Base-by-base conservation (phyloP, 1,140 invertebrate species). In the Musca domestica region DNA sequence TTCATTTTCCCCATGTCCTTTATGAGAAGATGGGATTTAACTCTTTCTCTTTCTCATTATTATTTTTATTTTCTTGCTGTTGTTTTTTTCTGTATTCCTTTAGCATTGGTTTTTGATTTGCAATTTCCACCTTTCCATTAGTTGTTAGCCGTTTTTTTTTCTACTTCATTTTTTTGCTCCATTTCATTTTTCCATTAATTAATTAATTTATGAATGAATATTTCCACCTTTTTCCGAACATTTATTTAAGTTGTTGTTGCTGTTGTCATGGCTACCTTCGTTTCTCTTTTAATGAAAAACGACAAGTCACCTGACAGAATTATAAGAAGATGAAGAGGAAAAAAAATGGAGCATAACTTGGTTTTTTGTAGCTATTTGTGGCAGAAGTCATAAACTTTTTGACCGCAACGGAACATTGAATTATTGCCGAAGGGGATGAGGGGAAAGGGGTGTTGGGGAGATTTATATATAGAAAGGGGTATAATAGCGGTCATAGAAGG, bases 171-270 rank as follows among this genome's bases (percentile, higher is more conserved):
- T n/a, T n/a, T n/a, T n/a, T n/a, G n/a, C n/a, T n/a, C n/a, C n/a
- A n/a, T n/a, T n/a, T n/a, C n/a, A n/a, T n/a, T n/a, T n/a, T n/a
- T n/a, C n/a, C n/a, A n/a, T 56, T 56, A 56, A 56, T 56, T 56
- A 56, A 56, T 56, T 56, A 56, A 56, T 56, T 56, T 56, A 56
- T 56, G 52, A 56, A 56, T 56, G 49, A 25, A 56, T 56, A 56
- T 25, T 56, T 56, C 27, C 52, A n/a, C n/a, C 52, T 23, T 56
- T 56, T 56, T 56, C n/a, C 12, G 27, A 56, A 56, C 52, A 56
- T 56, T 56, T 52, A 52, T 52, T 52, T 56, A 56, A 56, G 22
- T 56, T n/a, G n/a, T n/a, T n/a, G n/a, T n/a, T n/a, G n/a, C n/a
- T 56, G 14, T 56, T 17, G 19, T 20, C 23, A 10, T 52, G 5